Base-by-base conservation (phyloP, 2,888 invertebrate species). In the Arge pagana region DNA sequence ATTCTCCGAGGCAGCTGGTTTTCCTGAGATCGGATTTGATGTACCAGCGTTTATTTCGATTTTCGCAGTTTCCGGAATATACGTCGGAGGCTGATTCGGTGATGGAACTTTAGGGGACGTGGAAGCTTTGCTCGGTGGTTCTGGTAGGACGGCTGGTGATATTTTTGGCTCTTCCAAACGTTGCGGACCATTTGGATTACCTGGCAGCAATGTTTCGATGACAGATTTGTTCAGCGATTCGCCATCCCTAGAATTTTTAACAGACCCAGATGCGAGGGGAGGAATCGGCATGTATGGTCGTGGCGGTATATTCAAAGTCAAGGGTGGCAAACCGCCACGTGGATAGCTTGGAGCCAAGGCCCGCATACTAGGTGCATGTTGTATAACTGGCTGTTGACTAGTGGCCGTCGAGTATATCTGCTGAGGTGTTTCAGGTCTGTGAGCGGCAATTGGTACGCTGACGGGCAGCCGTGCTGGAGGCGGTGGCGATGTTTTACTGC, bases 81-180 rank as follows among this genome's bases (percentile, higher is more conserved):
- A 75, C 0, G 74, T 76, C 0, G 76, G 76, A 7, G 76, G 76
- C 28, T 76, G 76, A 58, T 76, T 76, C 0, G 76, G 76, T 37
- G 76, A 76, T 3, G 76, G 76, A 15, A 76, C 71, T 40, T 76
- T 76, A 0, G 76, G 76, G 5, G 76, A 76, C 0, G 76, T 76
- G 0, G 76, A 76, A 1, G 74, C 70, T 49, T 76, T 76, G 52
- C 64, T 73, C 1, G 66, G 62, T 0, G 73, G 48, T 33, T 76
- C 76, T 1, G 75, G 72, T 24, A 76, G 65, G 7, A 72, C 60
- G 1, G 68, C 70, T 3, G 75, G 71, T 7, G 76, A 72, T 13
- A 76, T 58, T 52, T 76, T 76, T 0, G 72, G 69, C 35, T 76
- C 76, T 11, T 74, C 74, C 45, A 67, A 45, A 13, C 70, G 61